These are phyloP conservation scores for Aporophyla nigra DNA, from an alignment of 2,888 invertebrate genomes.

Conservation along the genomic window DNA sequence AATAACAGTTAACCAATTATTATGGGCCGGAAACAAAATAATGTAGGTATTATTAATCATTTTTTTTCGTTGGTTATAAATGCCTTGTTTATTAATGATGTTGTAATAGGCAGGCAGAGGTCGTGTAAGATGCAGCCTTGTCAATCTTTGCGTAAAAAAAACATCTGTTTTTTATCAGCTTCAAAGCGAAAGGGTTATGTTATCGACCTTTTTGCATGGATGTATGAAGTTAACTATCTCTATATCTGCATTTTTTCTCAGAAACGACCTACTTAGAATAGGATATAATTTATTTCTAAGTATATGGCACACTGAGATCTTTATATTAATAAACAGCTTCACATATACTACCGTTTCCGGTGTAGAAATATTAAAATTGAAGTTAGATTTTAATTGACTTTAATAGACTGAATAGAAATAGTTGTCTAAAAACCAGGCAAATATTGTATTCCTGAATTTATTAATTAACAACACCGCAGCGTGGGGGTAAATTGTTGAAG, in stretches of 20 bases:
- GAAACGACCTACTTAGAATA: too few species aligned
- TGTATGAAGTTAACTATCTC: background rate
- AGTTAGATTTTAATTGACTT: too few species aligned
- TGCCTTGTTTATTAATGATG: constrained; percentile 9
- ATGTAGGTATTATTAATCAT: background rate
- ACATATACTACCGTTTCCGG: too few species aligned
- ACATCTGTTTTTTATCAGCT: background rate
- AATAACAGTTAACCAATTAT: background rate
- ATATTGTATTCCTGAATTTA: background rate
- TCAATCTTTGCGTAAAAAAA: background rate
- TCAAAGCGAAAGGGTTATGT: background rate
- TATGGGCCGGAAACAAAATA: background rate
- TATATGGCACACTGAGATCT: too few species aligned
- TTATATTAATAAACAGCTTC: too few species aligned
- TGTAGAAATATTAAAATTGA: too few species aligned
- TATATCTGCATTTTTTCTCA: background rate
- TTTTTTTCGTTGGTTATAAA: background rate
- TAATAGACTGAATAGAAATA: background rate
- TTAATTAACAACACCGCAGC: too few species aligned
- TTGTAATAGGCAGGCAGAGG: constrained; percentile 4
- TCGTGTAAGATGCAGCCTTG: constrained; percentile 21
- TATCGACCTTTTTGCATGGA: background rate
- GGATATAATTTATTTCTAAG: too few species aligned
- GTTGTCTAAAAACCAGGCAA: constrained; percentile 4
- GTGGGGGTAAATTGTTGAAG: background rate